Evolutionary conservation across 2,888 invertebrate genomes (phyloP).

Genomic region (Lepidocyrtinus sp.): DNA sequence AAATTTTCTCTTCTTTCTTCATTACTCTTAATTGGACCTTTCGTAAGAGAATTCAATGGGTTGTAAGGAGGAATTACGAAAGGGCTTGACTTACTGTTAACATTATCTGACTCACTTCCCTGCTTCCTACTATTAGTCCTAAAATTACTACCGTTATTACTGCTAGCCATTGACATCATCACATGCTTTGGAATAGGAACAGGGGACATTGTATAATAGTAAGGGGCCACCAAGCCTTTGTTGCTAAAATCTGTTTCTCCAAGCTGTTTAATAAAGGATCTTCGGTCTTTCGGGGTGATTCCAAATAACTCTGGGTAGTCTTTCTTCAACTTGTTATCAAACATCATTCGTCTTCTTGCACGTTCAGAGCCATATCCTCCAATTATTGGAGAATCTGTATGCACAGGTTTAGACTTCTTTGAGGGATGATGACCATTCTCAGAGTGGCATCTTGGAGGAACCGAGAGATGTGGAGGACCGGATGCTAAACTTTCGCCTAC

Average conservation of each 20-base stretch:
- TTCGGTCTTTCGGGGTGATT: constrained; percentile 67
- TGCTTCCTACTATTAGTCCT: constrained; percentile 16
- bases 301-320: constrained; percentile 70
- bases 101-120: constrained; percentile 23
- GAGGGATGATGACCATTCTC: constrained; percentile 49
- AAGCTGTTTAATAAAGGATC: constrained; percentile 66
- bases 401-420: constrained; percentile 55
- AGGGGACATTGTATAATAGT: constrained; percentile 65
- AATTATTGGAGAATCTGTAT: constrained; percentile 65
- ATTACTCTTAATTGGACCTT: constrained; percentile 37
- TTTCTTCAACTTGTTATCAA: constrained; percentile 65
- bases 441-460: constrained; percentile 47
- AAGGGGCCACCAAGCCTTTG: constrained; percentile 64
- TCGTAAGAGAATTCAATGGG: constrained; percentile 26
- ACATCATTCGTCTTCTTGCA: constrained; percentile 60
- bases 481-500: neutral
- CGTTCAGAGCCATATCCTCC: constrained; percentile 62
- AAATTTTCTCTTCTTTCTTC: constrained; percentile 18
- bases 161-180: constrained; percentile 28
- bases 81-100: constrained; percentile 8
- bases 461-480: constrained; percentile 31
- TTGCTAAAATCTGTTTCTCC: constrained; percentile 57
- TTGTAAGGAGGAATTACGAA: constrained; percentile 46
- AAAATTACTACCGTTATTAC: constrained; percentile 14
- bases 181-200: constrained; percentile 46